A percentile compares a stretch with the other conserved stretches of the same genome.
Evolutionary conservation across 1,140 invertebrate species (phyloP).

Genomic region (Panagrolaimus sp.): DNA sequence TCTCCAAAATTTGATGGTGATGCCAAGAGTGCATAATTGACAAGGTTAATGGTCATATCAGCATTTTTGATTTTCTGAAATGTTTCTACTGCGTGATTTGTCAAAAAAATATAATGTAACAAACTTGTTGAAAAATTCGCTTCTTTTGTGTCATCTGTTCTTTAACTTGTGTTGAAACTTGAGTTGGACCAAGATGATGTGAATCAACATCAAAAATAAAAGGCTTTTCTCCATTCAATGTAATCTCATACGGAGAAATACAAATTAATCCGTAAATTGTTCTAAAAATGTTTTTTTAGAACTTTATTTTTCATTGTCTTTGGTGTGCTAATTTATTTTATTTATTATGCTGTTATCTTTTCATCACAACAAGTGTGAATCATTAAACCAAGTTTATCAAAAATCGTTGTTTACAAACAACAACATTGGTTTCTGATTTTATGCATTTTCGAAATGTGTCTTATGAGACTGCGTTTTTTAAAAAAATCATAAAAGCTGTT

Average conservation of each 20-base stretch:
- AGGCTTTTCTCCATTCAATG: not conserved
- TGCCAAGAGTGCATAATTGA: slow-evolving; percentile 5
- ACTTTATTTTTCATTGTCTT: not conserved
- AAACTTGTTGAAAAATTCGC: not conserved
- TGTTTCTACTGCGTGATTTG: not conserved
- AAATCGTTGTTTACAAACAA: no score
- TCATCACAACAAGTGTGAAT: no score
- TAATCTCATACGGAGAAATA: not conserved
- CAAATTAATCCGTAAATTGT: not conserved
- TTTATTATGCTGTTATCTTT: no score
- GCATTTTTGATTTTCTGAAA: not conserved
- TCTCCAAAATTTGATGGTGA: slow-evolving; percentile 5
- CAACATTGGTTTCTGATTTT: no score
- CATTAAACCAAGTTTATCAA: no score
- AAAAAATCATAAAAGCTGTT: no score
- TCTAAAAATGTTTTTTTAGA: not conserved
- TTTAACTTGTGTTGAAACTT: not conserved
- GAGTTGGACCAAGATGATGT: not conserved
- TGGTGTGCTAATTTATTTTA: not conserved
- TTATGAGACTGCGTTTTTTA: no score
- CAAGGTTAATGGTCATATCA: not conserved
- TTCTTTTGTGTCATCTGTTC: not conserved
- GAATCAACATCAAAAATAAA: not conserved
- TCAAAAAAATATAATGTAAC: not conserved
- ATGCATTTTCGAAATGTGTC: no score